Evolutionary conservation across 2,888 invertebrate species (phyloP).

Genomic region (Amphimallon solstitiale): DNA sequence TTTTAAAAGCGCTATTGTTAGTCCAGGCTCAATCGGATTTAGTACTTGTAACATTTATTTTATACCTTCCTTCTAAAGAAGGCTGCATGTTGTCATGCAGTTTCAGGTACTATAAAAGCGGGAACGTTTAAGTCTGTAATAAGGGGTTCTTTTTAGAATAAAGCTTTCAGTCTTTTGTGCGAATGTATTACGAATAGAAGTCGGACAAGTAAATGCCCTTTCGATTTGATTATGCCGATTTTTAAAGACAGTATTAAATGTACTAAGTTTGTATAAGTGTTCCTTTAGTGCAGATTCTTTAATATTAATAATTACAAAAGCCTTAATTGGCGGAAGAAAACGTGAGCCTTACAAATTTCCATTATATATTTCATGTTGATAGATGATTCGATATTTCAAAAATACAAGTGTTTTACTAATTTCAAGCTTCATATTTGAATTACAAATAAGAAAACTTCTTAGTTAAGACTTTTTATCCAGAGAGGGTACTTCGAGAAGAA

Average conservation of each 20-base stretch:
- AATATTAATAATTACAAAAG: too few relatives aligned
- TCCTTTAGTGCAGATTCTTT: too few relatives aligned
- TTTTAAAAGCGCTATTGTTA: conserved; percentile 42
- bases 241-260: conserved; percentile 27
- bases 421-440: too few relatives aligned
- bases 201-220: not conserved
- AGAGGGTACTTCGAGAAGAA: too few relatives aligned
- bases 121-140: conserved; percentile 21
- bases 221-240: not conserved
- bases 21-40: conserved; percentile 24
- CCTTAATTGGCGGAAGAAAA: too few relatives aligned
- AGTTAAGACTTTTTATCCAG: too few relatives aligned
- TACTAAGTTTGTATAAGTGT: too few relatives aligned
- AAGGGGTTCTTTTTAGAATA: conserved; percentile 5
- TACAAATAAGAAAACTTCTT: too few relatives aligned
- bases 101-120: conserved; percentile 20
- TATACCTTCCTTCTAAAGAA: not conserved
- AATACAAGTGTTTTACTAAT: too few relatives aligned
- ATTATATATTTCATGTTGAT: too few relatives aligned
- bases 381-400: too few relatives aligned
- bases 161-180: conserved; percentile 20
- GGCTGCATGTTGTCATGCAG: not conserved
- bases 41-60: conserved; percentile 27
- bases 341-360: too few relatives aligned
- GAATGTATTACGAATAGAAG: conserved; percentile 7